A percentile compares a stretch with the other conserved stretches of the same genome.
Conservation (phyloP, 2,888 invertebrate genomes). For the Pammene aurita region DNA sequence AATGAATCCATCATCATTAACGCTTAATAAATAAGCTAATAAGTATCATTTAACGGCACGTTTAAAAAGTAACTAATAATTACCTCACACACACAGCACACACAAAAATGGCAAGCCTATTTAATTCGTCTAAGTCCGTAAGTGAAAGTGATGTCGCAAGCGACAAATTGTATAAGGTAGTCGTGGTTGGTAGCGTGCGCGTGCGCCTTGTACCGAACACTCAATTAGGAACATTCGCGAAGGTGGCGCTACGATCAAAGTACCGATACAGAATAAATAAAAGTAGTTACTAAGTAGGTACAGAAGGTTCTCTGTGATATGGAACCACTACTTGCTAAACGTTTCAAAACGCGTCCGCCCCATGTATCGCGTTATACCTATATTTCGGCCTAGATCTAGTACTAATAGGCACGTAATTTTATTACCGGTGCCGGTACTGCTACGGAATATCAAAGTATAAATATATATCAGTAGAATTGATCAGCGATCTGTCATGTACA, state of each 20-base stretch:
- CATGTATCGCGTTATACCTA: too few relatives aligned
- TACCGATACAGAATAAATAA: slow-evolving; percentile 7
- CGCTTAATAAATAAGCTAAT: not conserved
- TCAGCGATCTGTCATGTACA: slow-evolving; percentile 10
- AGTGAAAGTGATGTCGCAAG: slow-evolving; percentile 79
- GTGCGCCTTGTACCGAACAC: slow-evolving; percentile 44
- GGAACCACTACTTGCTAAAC: too few relatives aligned
- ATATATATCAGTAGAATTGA: not conserved
- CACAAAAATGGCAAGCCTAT: slow-evolving; percentile 29
- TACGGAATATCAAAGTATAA: slow-evolving; percentile 14
- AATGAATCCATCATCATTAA: not conserved
- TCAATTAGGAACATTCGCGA: slow-evolving; percentile 30
- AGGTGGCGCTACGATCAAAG: not conserved
- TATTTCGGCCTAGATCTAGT: too few relatives aligned
- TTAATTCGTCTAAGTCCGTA: slow-evolving; percentile 46
- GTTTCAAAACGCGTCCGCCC: too few relatives aligned
- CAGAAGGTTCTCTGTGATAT: too few relatives aligned
- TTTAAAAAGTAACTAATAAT: not conserved
- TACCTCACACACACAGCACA: not conserved
- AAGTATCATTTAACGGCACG: not conserved
- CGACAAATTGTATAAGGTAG: slow-evolving; percentile 47
- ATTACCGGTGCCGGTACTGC: not conserved
- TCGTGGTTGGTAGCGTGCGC: slow-evolving; percentile 44
- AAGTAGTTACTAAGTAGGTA: too few relatives aligned
- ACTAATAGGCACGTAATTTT: too few relatives aligned